Conservation (phyloP, 2,888 invertebrate genomes). For the Micropterix aruncella region DNA sequence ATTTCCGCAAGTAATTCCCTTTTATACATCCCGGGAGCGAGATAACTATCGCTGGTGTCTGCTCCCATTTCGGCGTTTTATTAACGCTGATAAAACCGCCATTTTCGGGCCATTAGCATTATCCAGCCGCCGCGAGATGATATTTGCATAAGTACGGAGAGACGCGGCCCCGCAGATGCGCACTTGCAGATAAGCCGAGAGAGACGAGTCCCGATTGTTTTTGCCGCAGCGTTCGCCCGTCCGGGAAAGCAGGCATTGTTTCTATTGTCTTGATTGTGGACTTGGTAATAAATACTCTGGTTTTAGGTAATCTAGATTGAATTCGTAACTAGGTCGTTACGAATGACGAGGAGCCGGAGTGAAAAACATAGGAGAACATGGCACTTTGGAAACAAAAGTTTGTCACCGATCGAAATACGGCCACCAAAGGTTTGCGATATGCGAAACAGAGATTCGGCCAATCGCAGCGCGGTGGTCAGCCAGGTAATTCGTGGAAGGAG, state of each 20-base stretch:
- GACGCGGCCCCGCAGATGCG: not conserved
- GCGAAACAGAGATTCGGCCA: no score
- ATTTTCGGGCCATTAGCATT: not conserved
- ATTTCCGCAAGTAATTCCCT: not conserved
- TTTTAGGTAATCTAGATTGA: no score
- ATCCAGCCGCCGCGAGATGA: not conserved
- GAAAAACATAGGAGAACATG: no score
- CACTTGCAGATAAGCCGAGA: not conserved
- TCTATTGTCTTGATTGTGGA: not conserved
- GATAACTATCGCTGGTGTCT: not conserved
- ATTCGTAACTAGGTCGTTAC: no score
- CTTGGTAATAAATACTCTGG: no score
- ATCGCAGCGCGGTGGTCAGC: no score
- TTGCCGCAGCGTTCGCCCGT: not conserved
- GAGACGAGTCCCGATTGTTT: not conserved
- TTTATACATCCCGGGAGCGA: not conserved
- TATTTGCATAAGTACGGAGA: not conserved
- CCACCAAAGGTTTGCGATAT: no score
- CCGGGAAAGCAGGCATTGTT: not conserved
- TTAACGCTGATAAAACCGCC: not conserved
- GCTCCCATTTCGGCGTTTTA: not conserved
- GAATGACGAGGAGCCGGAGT: no score
- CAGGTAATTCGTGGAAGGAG: no score
- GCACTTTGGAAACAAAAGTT: no score
- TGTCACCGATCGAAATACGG: no score